Conservation (phyloP, 2,113 vertebrate genomes). For the Crotalus tigris region DNA sequence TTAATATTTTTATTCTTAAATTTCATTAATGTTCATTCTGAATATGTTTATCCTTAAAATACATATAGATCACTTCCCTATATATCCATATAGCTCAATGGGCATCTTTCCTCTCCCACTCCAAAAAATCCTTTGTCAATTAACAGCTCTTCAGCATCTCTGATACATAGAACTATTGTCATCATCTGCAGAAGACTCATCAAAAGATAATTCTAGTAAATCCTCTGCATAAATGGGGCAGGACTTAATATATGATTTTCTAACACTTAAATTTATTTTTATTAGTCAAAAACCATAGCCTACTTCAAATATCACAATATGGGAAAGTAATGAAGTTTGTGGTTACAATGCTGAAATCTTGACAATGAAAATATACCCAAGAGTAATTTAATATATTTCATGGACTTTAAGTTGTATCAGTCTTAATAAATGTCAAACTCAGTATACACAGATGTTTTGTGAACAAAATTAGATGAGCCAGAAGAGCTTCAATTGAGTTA, state of each 20-base stretch:
- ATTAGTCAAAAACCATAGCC: not conserved
- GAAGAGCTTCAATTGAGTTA: not conserved
- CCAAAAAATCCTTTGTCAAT: not conserved
- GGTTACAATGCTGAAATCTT: not conserved
- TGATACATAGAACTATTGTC: not conserved
- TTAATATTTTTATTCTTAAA: not conserved
- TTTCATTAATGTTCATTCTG: not conserved
- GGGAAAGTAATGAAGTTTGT: not conserved
- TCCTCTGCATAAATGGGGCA: not conserved
- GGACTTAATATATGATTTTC: not conserved
- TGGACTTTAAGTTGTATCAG: not conserved
- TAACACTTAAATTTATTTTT: not conserved
- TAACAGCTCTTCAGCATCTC: not conserved
- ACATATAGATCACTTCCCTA: not conserved
- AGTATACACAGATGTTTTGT: not conserved
- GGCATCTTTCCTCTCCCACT: not conserved
- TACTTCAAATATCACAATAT: not conserved
- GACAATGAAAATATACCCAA: not conserved
- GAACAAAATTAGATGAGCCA: not conserved
- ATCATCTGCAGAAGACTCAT: not conserved
- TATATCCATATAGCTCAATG: not conserved
- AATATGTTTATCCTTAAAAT: not conserved
- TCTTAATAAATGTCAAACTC: not conserved
- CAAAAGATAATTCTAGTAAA: not conserved
- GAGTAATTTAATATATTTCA: not conserved